Evolutionary conservation across 53 echinoderm and acorn worm genomes (phyloP), one percentile per base, ranked within the genome.

Genomic region (Holothuria scabra): DNA sequence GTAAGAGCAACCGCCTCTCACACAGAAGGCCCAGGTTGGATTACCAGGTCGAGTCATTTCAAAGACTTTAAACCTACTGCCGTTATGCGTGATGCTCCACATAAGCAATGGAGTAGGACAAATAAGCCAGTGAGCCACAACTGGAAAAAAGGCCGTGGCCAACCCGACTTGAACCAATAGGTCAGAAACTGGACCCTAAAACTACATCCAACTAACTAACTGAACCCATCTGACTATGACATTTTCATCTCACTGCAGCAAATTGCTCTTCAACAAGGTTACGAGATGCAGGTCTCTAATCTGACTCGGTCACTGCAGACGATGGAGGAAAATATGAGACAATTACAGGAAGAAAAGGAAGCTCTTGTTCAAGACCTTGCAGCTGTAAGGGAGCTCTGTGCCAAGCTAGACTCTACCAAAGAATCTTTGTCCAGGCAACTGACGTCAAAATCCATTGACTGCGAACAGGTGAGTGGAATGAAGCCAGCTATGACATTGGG

Each of bases 211-310:
- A n/a, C n/a, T n/a, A n/a, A 20, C 8, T 31, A 4, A 7, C 10
- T 44, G 5, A 44, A 44, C 5, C 5, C 10, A 19, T 76, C 24
- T 34, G n/a, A n/a, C n/a, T n/a, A n/a, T 20, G 62, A 18, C 44
- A 3, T 85, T 25, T 72, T 9, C 35, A 65, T 68, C 4, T 19
- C 8, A 14, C 48, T 72, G 46, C 90, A 97, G 97, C 92, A 94
- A 72, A 60, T 94, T 57, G 80, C 92, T 22, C 55, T 86, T 14
- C 90, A 94, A 70, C 92, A 94, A 72, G 88, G 93, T 20, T 97
- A 94, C 56, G 97, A 97, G 85, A 87, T 94, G 52, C 97, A 97
- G 81, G 94, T 97, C 28, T 97, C 97, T 62, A 91, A 88, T 59
- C 89, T 97, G 46, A 97, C 94, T 41, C 74, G 94, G 33, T 94